Evolutionary conservation across 2,797 vertebrate species (phyloP).

Genomic region (Sebastes flavidus): DNA sequence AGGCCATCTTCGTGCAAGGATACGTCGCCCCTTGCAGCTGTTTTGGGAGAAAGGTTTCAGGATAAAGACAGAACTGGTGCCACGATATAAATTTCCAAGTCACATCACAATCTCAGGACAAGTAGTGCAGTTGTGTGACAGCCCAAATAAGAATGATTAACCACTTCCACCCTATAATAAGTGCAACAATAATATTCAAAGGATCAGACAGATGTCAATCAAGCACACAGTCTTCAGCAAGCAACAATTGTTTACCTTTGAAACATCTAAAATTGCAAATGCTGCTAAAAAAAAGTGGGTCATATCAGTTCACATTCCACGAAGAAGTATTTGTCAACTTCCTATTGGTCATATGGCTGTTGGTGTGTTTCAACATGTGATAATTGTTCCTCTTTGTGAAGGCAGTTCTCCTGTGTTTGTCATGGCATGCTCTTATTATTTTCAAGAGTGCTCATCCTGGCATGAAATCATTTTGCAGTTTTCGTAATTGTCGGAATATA

Average conservation of each 20-base stretch:
- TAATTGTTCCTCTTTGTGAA: constrained; percentile 15
- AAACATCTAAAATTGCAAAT: not conserved
- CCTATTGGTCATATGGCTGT: constrained; percentile 28
- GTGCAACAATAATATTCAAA: not conserved
- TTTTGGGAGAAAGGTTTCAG: not conserved
- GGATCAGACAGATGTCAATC: not conserved
- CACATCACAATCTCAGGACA: no score
- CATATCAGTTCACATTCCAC: constrained; percentile 32
- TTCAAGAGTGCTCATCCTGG: not conserved
- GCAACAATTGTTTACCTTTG: not conserved
- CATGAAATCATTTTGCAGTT: not conserved
- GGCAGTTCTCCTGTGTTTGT: not conserved
- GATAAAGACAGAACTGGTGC: not conserved
- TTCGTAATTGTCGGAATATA: not conserved
- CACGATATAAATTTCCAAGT: no score
- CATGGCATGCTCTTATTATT: not conserved
- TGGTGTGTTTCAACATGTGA: constrained; percentile 38
- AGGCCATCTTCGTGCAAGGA: not conserved
- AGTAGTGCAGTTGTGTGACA: not conserved
- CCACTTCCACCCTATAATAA: no score
- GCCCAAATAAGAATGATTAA: not conserved
- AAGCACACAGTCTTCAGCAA: not conserved
- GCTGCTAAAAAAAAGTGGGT: constrained; percentile 21
- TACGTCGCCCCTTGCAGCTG: not conserved
- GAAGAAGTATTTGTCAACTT: constrained; percentile 45